Conservation (phyloP, 23 tunicate species). For the Ascidia mentula region DNA sequence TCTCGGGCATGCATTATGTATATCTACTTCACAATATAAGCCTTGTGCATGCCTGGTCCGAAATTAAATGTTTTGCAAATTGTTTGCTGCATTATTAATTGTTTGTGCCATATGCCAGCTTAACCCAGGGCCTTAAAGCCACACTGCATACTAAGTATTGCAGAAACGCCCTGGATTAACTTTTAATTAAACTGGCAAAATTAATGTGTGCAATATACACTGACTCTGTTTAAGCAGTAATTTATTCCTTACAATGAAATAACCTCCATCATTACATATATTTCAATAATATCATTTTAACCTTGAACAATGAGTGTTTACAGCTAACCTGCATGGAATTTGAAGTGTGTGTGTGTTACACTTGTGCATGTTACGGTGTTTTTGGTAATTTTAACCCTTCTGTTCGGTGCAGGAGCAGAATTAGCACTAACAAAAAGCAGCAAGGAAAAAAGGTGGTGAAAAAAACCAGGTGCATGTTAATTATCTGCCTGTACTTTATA, state of each 20-base stretch:
- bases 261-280: no score
- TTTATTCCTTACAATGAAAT: no score
- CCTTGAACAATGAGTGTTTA: no score
- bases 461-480: slow-evolving; percentile 10
- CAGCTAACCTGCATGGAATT: background rate
- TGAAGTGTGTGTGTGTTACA: no score
- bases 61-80: background rate
- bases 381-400: background rate
- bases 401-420: background rate
- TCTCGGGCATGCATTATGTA: background rate
- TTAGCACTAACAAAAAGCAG: slow-evolving; percentile 9
- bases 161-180: background rate
- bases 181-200: background rate
- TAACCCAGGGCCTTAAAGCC: background rate
- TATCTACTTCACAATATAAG: background rate
- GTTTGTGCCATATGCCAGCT: background rate
- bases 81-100: slow-evolving; percentile 3
- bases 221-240: no score
- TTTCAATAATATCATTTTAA: no score
- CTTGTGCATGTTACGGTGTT: slow-evolving; percentile 6
- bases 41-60: background rate
- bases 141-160: background rate
- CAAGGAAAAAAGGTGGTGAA: slow-evolving; percentile 12
- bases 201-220: no score
- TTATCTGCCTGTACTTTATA: background rate